Evolutionary conservation across 2,797 vertebrate genomes (phyloP), one percentile per base, ranked within the genome.

Genomic region (Lophius americanus): DNA sequence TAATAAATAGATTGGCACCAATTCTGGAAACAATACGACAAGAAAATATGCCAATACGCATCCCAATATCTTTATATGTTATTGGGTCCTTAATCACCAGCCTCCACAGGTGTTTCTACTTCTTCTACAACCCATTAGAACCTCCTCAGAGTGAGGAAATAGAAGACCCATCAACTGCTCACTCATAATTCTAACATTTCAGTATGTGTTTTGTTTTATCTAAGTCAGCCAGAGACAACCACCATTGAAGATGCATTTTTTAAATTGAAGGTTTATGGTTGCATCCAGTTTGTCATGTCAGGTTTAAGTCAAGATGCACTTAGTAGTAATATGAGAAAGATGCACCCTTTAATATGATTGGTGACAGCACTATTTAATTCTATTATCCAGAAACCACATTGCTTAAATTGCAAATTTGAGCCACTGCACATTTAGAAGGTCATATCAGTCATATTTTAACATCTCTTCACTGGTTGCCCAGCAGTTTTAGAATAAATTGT

Each of bases 91-190:
- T 79, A 82, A 86, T 82, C 66, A 83, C 69, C 66, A 42, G 70
- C 64, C 75, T 75, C 68, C 63, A 44, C 13, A 42, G 59, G 39
- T 67, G 37, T 56, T 60, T 9, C 35, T 56, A 11, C 51, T 13
- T 79, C 54, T 56, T 52, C 51, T 60, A 75, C 83, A 70, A 59
- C 32, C 58, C 81, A 85, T 85, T 89, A 81, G 68, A 67, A 52
- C 76, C 53, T 53, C 64, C 48, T 71, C 53, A 70, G 56, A 64
- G 48, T 68, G 60, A 70, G 9, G 13, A 78, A 68, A 55, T 69
- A 82, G 78, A 50, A 51, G 39, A 37, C 37, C 55, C 52, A 77
- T 86, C 60, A 70, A 59, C 72, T 65, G 52, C 46, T 63, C 51
- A 72, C 64, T 70, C 56, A 60, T 48, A 68, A 66, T 77, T 72